Conservation (phyloP, 2,888 invertebrate genomes). For the Sepiola atlantica region DNA sequence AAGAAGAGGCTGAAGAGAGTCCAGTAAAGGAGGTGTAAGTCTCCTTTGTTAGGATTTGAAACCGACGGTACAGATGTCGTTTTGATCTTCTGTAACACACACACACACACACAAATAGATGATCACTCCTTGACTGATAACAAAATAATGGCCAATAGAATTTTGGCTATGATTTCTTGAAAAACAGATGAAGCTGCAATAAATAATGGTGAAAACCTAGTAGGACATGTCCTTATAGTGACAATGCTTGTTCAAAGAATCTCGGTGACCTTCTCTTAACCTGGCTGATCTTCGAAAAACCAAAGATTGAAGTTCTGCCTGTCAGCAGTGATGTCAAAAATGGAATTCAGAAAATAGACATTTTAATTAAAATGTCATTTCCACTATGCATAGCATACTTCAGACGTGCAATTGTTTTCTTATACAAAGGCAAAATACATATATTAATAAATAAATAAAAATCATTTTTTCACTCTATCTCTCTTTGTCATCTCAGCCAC, state of each 20-base stretch:
- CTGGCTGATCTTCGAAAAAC: neutral
- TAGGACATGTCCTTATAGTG: neutral
- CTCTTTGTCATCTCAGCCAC: neutral
- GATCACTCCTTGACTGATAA: neutral
- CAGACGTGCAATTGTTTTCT: slow-evolving; percentile 21
- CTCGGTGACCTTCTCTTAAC: neutral
- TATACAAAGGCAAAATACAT: neutral
- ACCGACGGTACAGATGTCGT: too few relatives aligned
- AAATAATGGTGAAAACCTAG: neutral
- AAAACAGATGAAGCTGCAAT: neutral
- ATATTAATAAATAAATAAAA: neutral
- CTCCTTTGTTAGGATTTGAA: too few relatives aligned
- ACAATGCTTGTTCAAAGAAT: neutral
- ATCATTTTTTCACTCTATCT: neutral
- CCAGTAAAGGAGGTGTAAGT: too few relatives aligned
- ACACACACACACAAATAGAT: too few relatives aligned
- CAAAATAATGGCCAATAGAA: neutral
- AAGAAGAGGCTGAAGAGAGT: too few relatives aligned
- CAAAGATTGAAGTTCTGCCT: neutral
- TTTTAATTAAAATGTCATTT: slow-evolving; percentile 21
- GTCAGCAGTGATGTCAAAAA: neutral
- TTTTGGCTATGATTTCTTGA: neutral
- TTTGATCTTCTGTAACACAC: too few relatives aligned
- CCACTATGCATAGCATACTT: neutral
- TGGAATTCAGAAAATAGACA: neutral